Evolutionary conservation across 1,140 invertebrate species (phyloP).

Genomic region (Zaprionus capensis): DNA sequence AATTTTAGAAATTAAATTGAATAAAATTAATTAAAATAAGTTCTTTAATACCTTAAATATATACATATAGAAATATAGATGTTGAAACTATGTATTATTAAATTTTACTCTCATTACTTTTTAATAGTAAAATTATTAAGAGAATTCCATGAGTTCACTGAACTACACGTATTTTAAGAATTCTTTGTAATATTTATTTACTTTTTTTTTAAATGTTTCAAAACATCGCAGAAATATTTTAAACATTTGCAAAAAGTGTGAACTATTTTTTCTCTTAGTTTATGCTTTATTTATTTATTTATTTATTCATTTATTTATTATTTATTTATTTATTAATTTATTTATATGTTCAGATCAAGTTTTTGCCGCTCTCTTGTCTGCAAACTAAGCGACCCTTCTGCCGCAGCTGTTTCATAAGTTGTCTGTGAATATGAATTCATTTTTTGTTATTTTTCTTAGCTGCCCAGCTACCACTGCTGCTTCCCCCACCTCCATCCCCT

Average conservation of each 20-base stretch:
- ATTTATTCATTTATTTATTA: too few relatives aligned
- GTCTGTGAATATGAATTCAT: conserved; percentile 19
- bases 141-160: not conserved
- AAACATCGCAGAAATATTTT: not conserved
- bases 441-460: conserved; percentile 32
- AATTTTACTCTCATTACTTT: too few relatives aligned
- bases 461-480: not conserved
- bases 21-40: too few relatives aligned
- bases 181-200: not conserved
- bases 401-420: not conserved
- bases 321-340: too few relatives aligned
- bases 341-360: not conserved
- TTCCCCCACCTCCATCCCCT: not conserved
- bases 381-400: not conserved
- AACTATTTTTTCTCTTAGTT: not conserved
- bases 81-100: too few relatives aligned
- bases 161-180: too few relatives aligned
- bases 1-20: too few relatives aligned
- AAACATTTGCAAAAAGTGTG: not conserved
- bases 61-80: too few relatives aligned
- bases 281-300: too few relatives aligned
- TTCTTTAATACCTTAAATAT: too few relatives aligned
- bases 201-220: not conserved
- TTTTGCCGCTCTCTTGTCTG: too few relatives aligned
- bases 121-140: too few relatives aligned